Base-by-base conservation (phyloP, 2,888 invertebrate genomes). In the Tetragonisca angustula region DNA sequence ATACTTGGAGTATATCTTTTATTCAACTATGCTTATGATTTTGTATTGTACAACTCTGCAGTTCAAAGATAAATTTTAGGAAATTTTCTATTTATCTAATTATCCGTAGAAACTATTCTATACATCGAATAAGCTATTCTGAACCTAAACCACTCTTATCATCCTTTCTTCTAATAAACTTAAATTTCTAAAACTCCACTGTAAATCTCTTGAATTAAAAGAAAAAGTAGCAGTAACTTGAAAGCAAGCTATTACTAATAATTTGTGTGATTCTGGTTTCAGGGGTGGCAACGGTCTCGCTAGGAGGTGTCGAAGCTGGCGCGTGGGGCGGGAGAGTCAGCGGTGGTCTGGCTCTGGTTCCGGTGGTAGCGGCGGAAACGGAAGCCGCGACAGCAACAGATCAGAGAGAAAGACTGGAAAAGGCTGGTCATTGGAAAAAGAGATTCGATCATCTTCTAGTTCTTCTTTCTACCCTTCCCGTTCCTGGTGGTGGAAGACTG, bases 211-310 rank as follows among this genome's bases (percentile, higher is more conserved):
- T 64, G 4, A 5, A 0, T 32, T 13, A 4, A 13, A 56, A 21
- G 21, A 11, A 2, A 32, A 32, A 32, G 5, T 32, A 21, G 27
- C 4, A n/a, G 15, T 59, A 59, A 19, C 32, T 27, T 27, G 24
- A 17, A 9, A 27, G 43, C 43, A 21, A 0, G 17, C 4, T 11
- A 13, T 50, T 68, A 43, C 13, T 5, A 54, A 17, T 32, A 76
- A 71, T 76, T 52, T 27, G 1, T 67, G 15, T 50, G 24, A 49
- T 68, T 69, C 36, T 75, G 59, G 61, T 85, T 59, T 61, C 91
- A 93, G 93, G 91, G 90, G 92, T 92, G 93, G 93, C 92, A 91
- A 91, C 91, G 92, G 90, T 91, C 91, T 91, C 91, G 91, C 84
- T 88, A 88, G 88, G 85, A 90, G 90, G 85, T 89, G 88, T 91